Conservation (phyloP, 2,888 invertebrate species). For the Perithous albicinctus region DNA sequence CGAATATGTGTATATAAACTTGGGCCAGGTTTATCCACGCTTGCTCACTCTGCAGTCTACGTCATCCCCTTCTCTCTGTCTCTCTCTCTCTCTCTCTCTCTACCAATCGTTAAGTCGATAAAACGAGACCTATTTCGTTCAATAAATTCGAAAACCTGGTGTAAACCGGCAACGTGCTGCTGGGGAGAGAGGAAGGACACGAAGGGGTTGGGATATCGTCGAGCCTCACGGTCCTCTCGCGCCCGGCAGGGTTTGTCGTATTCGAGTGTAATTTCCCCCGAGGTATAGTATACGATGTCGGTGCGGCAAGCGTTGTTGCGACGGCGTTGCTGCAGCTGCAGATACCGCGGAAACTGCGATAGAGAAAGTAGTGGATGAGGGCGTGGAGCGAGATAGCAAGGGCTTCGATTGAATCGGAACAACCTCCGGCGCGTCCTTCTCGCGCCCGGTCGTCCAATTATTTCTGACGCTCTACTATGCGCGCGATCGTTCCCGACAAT, state of each 20-base stretch:
- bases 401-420: conserved; percentile 68
- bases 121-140: conserved; percentile 46
- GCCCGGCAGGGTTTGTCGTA: conserved; percentile 46
- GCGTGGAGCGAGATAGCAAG: conserved; percentile 13
- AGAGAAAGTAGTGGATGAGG: conserved; percentile 2
- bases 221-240: conserved; percentile 30
- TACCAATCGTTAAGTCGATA: conserved; percentile 54
- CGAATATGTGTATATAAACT: conserved; percentile 53
- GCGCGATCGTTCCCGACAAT: conserved; percentile 78
- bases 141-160: conserved; percentile 52
- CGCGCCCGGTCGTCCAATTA: conserved; percentile 79
- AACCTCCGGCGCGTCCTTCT: conserved; percentile 67
- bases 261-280: conserved; percentile 68
- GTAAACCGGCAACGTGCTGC: conserved; percentile 36
- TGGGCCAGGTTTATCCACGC: conserved; percentile 44
- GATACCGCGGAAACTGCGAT: conserved; percentile 18
- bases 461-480: conserved; percentile 74
- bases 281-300: conserved; percentile 51
- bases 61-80: conserved; percentile 1
- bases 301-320: conserved; percentile 28
- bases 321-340: neutral
- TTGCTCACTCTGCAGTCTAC: conserved; percentile 21
- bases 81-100: conserved; percentile 19
- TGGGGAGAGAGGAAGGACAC: conserved; percentile 45
- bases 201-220: conserved; percentile 24